phyloP scores from a whole-genome alignment of 2,888 invertebrate genomes.

The Hyppa rectilinea region DNA sequence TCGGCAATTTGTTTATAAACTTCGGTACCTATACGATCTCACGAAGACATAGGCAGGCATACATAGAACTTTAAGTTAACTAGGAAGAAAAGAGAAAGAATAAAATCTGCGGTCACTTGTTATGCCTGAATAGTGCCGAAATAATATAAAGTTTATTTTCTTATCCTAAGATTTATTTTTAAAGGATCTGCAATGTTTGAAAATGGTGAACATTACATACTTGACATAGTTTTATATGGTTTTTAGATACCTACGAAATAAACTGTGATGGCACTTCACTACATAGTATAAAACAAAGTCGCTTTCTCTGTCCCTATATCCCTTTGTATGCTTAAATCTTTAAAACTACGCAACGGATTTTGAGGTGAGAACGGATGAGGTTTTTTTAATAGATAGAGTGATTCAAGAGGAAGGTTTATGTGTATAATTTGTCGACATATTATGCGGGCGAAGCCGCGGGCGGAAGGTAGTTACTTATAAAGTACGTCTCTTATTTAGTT shows the following conservation, averaged over 20 bases:
- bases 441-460: no score
- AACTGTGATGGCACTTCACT: neutral
- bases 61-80: constrained; percentile 40
- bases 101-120: constrained; percentile 28
- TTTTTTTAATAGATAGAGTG: no score
- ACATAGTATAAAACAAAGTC: no score
- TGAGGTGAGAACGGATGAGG: no score
- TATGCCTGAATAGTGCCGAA: constrained; percentile 6
- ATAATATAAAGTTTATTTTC: constrained; percentile 9
- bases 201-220: neutral
- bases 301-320: no score
- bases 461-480: no score
- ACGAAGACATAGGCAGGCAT: no score
- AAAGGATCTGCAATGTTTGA: neutral
- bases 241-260: neutral
- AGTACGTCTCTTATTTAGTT: neutral
- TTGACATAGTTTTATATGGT: neutral
- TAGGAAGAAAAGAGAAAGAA: constrained; percentile 33
- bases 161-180: neutral
- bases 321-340: no score
- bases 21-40: constrained; percentile 13
- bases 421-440: no score
- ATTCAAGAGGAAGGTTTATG: no score
- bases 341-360: no score
- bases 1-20: constrained; percentile 34